Conservation (phyloP, 2,888 invertebrate genomes). For the Netelia virgata region DNA sequence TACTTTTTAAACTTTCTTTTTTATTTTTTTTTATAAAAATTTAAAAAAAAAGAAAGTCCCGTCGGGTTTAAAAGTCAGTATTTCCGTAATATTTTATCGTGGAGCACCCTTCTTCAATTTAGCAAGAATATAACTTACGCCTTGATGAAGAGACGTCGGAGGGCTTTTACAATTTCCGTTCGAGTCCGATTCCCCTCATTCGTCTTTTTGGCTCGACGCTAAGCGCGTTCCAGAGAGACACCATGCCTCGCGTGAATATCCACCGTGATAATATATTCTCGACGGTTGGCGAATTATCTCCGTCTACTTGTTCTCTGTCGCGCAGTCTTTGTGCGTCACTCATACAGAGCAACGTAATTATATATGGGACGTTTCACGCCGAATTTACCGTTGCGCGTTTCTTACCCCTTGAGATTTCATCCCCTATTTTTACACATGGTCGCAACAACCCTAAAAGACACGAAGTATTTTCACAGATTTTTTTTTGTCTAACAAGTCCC, state of each 20-base stretch:
- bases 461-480: no score
- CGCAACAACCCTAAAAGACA: no score
- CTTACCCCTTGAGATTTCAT: no score
- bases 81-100: neutral
- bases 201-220: neutral
- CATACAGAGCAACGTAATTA: neutral
- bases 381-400: no score
- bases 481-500: no score
- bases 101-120: no score
- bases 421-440: no score
- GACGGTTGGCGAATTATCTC: constrained; percentile 20
- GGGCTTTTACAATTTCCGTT: constrained; percentile 4
- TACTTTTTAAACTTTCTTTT: no score
- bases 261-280: constrained; percentile 27
- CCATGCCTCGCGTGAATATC: constrained; percentile 33
- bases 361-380: no score
- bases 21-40: no score
- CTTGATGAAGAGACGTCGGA: neutral
- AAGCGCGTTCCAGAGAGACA: neutral
- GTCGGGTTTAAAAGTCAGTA: no score
- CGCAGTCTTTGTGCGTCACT: neutral
- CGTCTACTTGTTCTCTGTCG: neutral
- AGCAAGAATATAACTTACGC: neutral
- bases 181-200: neutral
- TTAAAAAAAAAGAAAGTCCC: no score